These are phyloP conservation scores for Triplophysa yarkandensis DNA, from an alignment of 2,797 vertebrate genomes.

Conservation along the genomic window DNA sequence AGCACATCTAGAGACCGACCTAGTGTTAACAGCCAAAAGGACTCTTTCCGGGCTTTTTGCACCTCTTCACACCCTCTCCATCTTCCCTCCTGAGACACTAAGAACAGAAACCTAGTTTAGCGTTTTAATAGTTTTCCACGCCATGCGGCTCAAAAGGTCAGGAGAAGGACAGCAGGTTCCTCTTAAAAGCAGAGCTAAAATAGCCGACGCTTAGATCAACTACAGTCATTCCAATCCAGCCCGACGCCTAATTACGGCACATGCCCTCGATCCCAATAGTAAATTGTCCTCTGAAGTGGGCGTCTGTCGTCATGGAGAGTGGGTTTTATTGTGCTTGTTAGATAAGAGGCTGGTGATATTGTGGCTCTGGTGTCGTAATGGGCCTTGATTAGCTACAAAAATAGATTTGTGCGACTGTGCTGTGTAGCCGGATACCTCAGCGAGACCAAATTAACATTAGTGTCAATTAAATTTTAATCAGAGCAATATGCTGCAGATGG, in stretches of 20 bases:
- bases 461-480: constrained; percentile 79
- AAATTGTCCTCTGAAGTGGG: constrained; percentile 40
- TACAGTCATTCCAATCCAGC: neutral
- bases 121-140: constrained; percentile 50
- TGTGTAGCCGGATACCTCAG: constrained; percentile 63
- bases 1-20: constrained; percentile 39
- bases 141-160: constrained; percentile 45
- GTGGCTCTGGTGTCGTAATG: constrained; percentile 39
- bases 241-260: constrained; percentile 23
- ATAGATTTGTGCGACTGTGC: constrained; percentile 43
- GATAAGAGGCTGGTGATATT: constrained; percentile 40
- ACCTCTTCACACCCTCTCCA: constrained; percentile 52
- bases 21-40: constrained; percentile 44
- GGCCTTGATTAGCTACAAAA: constrained; percentile 41
- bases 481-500: constrained; percentile 76
- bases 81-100: constrained; percentile 29
- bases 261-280: constrained; percentile 25
- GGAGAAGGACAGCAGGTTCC: constrained; percentile 26
- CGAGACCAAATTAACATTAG: constrained; percentile 72
- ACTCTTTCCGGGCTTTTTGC: constrained; percentile 45
- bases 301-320: constrained; percentile 31
- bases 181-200: constrained; percentile 28
- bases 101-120: constrained; percentile 55
- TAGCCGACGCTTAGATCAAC: constrained; percentile 16
- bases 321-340: constrained; percentile 48